Evolutionary conservation across 2,888 invertebrate genomes (phyloP).

Genomic region (Cantharis lateralis): DNA sequence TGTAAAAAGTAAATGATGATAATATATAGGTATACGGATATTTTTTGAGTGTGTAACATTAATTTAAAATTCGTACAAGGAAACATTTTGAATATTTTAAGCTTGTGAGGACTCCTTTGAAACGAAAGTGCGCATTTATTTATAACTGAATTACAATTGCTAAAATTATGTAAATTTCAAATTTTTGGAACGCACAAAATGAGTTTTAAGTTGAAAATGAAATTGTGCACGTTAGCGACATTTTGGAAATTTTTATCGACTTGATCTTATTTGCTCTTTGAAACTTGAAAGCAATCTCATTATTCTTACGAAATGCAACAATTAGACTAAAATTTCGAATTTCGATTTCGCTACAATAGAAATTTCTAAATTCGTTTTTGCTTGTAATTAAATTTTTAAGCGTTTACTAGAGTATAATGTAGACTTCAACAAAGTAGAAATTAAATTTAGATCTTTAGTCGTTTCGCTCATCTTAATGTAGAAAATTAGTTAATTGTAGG

Average conservation of each 20-base stretch:
- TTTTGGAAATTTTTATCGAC: background rate
- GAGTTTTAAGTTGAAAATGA: background rate
- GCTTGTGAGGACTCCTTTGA: background rate
- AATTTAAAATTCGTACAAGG: background rate
- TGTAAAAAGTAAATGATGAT: background rate
- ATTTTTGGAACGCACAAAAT: background rate
- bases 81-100: background rate
- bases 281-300: background rate
- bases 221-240: background rate
- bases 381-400: background rate
- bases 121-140: background rate
- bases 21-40: background rate
- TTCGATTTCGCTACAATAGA: background rate
- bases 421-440: background rate
- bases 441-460: background rate
- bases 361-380: background rate
- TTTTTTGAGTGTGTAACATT: background rate
- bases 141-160: background rate
- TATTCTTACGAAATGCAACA: background rate
- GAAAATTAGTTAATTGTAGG: conserved; percentile 17
- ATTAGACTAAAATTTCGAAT: background rate
- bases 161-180: background rate
- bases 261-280: background rate
- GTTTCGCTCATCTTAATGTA: conserved; percentile 1
- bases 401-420: background rate